Conservation (phyloP, 2,797 vertebrate species). For the Crocidura indochinensis region DNA sequence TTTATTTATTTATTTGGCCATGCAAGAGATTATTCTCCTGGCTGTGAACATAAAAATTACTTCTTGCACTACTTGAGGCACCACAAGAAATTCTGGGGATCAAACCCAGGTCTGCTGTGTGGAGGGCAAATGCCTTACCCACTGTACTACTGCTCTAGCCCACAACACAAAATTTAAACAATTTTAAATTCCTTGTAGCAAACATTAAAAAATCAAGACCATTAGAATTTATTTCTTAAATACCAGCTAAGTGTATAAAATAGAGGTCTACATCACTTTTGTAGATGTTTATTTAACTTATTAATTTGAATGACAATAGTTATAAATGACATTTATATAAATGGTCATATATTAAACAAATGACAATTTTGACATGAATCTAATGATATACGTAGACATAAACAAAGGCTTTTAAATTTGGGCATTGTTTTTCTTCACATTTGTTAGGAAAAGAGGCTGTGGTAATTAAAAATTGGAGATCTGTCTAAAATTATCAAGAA, state of each 20-base stretch:
- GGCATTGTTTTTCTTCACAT: slow-evolving; percentile 52
- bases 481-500: background rate
- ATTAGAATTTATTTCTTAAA: slow-evolving; percentile 49
- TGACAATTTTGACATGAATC: slow-evolving; percentile 55
- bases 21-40: too few species aligned
- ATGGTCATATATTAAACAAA: too few species aligned
- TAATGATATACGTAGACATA: background rate
- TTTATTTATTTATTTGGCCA: too few species aligned
- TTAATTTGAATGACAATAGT: slow-evolving; percentile 35
- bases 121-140: too few species aligned
- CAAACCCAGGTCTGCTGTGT: too few species aligned
- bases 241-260: slow-evolving; percentile 4
- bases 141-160: too few species aligned
- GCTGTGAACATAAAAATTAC: too few species aligned
- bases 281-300: slow-evolving; percentile 52
- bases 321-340: too few species aligned
- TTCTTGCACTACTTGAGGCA: too few species aligned
- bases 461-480: background rate
- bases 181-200: background rate
- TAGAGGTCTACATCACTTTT: slow-evolving; percentile 36
- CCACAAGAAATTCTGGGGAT: too few species aligned
- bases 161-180: background rate
- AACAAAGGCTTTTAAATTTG: slow-evolving; percentile 50
- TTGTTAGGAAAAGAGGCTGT: slow-evolving; percentile 53
- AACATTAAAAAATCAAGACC: slow-evolving; percentile 25